Evolutionary conservation across 2,888 invertebrate genomes (phyloP).

Genomic region (Euphydryas editha): DNA sequence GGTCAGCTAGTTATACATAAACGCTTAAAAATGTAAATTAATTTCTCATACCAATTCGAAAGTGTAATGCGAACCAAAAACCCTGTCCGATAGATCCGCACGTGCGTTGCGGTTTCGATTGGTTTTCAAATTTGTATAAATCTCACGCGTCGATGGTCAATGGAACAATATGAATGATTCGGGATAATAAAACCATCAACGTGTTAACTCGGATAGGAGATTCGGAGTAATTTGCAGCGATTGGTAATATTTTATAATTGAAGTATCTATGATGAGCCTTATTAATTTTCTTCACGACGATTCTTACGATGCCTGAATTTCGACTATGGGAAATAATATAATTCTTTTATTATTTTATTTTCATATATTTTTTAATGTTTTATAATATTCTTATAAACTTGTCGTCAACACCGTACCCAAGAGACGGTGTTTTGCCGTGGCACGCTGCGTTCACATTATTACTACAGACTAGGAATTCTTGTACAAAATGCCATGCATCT

Average conservation of each 20-base stretch:
- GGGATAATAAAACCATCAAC: slow-evolving; percentile 40
- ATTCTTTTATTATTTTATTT: too few species aligned
- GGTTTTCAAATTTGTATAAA: slow-evolving; percentile 47
- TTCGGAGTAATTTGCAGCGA: slow-evolving; percentile 9
- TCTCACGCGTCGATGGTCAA: slow-evolving; percentile 43
- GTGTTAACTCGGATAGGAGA: slow-evolving; percentile 19
- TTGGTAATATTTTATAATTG: not conserved
- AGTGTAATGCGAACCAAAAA: slow-evolving; percentile 22
- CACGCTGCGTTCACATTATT: too few species aligned
- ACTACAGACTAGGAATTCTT: too few species aligned
- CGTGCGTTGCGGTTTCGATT: slow-evolving; percentile 44
- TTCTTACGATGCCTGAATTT: too few species aligned
- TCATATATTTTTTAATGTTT: too few species aligned
- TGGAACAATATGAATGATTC: slow-evolving; percentile 39
- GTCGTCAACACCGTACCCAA: too few species aligned
- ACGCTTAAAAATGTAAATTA: slow-evolving; percentile 20
- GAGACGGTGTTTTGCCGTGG: too few species aligned
- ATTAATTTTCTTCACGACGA: too few species aligned
- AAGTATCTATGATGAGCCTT: not conserved
- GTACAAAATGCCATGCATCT: too few species aligned
- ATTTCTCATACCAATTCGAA: slow-evolving; percentile 25
- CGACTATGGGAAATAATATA: too few species aligned
- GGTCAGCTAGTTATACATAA: not conserved
- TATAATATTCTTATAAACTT: too few species aligned
- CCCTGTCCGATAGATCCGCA: slow-evolving; percentile 17